Evolutionary conservation across 2,888 invertebrate species (phyloP).

Genomic region (Nematopogon swammerdamellus): DNA sequence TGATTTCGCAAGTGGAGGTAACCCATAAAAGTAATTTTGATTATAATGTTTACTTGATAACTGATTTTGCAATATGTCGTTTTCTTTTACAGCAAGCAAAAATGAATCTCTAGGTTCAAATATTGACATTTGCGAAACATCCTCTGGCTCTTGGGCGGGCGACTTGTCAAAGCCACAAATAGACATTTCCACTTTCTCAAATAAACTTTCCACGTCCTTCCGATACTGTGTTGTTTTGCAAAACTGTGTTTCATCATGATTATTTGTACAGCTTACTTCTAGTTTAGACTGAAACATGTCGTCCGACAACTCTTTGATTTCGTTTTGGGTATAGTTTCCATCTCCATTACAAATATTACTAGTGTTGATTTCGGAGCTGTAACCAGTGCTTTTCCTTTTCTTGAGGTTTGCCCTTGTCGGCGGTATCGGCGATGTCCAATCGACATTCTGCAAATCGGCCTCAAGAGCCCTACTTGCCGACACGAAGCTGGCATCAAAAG

Average conservation of each 20-base stretch:
- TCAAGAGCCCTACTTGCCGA: neutral
- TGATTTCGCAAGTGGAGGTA: slow-evolving; percentile 67
- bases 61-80: slow-evolving; percentile 10
- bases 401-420: neutral
- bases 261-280: slow-evolving; percentile 16
- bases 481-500: neutral
- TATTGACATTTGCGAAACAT: slow-evolving; percentile 14
- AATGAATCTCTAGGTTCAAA: slow-evolving; percentile 44
- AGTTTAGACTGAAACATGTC: slow-evolving; percentile 34
- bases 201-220: slow-evolving; percentile 31
- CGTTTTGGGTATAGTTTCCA: slow-evolving; percentile 13
- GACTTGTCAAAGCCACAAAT: slow-evolving; percentile 33
- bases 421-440: neutral
- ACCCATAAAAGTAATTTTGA: slow-evolving; percentile 65
- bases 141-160: slow-evolving; percentile 4
- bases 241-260: slow-evolving; percentile 13
- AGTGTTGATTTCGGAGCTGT: neutral
- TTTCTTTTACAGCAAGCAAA: slow-evolving; percentile 33
- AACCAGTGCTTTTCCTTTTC: neutral
- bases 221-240: slow-evolving; percentile 22
- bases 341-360: slow-evolving; percentile 14
- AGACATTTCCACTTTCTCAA: slow-evolving; percentile 50
- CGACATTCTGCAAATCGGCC: neutral
- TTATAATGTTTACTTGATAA: slow-evolving; percentile 15
- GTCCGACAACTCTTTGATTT: slow-evolving; percentile 26